A percentile compares a stretch with the other conserved stretches of the same genome.
Evolutionary conservation across 2,113 vertebrate species (phyloP).

Genomic region (Antechinus flavipes): DNA sequence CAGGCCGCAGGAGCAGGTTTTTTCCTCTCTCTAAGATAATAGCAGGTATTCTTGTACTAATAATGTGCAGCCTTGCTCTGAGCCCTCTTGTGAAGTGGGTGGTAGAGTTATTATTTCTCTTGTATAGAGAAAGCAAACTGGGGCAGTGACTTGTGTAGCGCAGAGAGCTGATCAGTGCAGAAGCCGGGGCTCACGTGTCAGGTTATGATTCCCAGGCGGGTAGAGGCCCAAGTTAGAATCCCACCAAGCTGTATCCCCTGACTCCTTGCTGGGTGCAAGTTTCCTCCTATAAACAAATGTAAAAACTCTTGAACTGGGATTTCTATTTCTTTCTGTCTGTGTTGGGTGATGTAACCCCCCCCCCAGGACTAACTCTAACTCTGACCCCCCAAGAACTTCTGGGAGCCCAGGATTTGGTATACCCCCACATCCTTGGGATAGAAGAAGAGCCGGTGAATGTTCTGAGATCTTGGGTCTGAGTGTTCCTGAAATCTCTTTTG

Average conservation of each 20-base stretch:
- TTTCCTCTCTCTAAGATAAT: not conserved
- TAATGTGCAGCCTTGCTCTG: not conserved
- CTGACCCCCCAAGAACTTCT: not conserved
- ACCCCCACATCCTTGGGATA: not conserved
- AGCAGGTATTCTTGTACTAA: not conserved
- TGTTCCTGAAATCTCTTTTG: not conserved
- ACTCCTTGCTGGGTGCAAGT: not conserved
- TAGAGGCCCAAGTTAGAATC: not conserved
- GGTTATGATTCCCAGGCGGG: not conserved
- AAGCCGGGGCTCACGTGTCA: not conserved
- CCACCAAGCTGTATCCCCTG: not conserved
- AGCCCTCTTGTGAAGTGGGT: not conserved
- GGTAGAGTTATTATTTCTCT: not conserved
- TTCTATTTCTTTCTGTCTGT: not conserved
- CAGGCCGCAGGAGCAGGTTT: not conserved
- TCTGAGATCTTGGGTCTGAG: slow-evolving; percentile 2
- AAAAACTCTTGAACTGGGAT: not conserved
- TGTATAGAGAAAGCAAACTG: not conserved
- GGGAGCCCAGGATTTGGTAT: not conserved
- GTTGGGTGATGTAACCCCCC: not conserved
- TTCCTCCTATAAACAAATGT: not conserved
- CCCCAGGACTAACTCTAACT: not conserved
- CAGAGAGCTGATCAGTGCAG: not conserved
- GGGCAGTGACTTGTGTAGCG: not conserved
- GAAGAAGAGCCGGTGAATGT: not conserved